Evolutionary conservation across 2,113 vertebrate genomes (phyloP), one percentile per base, ranked within the genome.

Genomic region (Platanista minor): DNA sequence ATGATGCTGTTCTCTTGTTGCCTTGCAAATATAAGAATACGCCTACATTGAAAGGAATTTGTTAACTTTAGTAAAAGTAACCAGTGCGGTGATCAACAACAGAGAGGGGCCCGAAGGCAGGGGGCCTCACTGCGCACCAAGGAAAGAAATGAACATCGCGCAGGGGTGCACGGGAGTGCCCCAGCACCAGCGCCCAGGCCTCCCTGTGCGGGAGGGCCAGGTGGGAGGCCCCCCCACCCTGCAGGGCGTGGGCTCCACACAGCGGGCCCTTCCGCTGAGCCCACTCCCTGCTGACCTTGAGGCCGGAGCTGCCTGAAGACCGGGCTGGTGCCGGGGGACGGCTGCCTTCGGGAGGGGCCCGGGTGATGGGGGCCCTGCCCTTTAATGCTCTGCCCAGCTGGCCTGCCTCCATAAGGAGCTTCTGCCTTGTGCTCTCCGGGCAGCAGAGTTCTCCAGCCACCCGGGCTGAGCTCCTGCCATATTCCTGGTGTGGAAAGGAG

Each of bases 181-280:
- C 52, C n/a, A 23, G 29, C 81, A 18, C 21, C 41, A 1, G 6
- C 0, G 8, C 59, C 74, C n/a, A 33, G 54, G 20, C 36, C 41
- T 72, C 31, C 36, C 21, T 12, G 15, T 2, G 1, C 0, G 0
- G 27, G 81, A 31, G 59, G 27, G n/a, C 11, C 3, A 7, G 33
- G n/a, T 31, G 33, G 64, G 64, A 69, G 39, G 41, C 41, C 41
- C 15, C 41, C 71, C 66, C 20, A 1, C 43, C 64, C 46, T 67
- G 13, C 10, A 21, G n/a, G n/a, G 23, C 52, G 10, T 2, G 4
- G 36, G 12, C 54, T 11, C 54, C 36, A 10, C 52, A 39, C 20
- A n/a, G 31, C 36, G 13, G 25, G 14, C 52, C 23, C 36, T 41
- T 29, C 57, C 25, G 54, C 36, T 2, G 36, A 41, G 25, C 23